A percentile compares a stretch with the other conserved stretches of the same genome.
phyloP scores from a whole-genome alignment of 2,888 invertebrate genomes.

The Silvanus unidentatus region DNA sequence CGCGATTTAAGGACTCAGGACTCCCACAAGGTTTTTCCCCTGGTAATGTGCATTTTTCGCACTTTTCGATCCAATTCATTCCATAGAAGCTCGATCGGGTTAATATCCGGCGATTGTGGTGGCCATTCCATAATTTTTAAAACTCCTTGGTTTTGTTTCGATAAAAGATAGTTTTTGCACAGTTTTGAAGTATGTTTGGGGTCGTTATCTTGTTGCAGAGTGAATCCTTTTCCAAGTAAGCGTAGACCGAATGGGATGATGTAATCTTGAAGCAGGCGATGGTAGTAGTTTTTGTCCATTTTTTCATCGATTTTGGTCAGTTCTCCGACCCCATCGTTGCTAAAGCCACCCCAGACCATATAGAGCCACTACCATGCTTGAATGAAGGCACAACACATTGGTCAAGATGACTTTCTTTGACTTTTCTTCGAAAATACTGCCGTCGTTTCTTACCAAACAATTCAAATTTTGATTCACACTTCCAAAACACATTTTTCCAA shows the following conservation, averaged over 20 bases:
- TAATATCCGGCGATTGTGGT: no score
- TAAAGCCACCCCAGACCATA: slow-evolving; percentile 2
- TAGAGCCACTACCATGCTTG: neutral
- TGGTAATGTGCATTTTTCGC: neutral
- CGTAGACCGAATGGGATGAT: neutral
- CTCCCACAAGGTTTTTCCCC: slow-evolving; percentile 8
- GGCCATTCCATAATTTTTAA: no score
- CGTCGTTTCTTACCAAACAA: neutral
- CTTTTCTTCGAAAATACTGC: neutral
- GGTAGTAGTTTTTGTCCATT: slow-evolving; percentile 1
- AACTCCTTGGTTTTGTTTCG: no score
- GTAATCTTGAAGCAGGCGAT: neutral
- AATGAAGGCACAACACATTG: no score
- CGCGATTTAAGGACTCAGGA: slow-evolving; percentile 3
- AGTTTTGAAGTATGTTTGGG: neutral
- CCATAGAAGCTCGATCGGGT: slow-evolving; percentile 1
- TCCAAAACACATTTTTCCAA: neutral
- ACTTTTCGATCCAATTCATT: slow-evolving; percentile 4
- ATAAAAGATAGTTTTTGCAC: no score
- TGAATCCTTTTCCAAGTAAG: slow-evolving; percentile 1
- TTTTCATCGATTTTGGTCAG: neutral
- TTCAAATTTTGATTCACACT: slow-evolving; percentile 3
- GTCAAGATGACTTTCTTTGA: no score
- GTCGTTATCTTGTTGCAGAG: slow-evolving; percentile 5
- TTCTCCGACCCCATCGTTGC: neutral